Evolutionary conservation across 2,797 vertebrate genomes (phyloP), one percentile per base, ranked within the genome.

Genomic region (Iguana delicatissima): DNA sequence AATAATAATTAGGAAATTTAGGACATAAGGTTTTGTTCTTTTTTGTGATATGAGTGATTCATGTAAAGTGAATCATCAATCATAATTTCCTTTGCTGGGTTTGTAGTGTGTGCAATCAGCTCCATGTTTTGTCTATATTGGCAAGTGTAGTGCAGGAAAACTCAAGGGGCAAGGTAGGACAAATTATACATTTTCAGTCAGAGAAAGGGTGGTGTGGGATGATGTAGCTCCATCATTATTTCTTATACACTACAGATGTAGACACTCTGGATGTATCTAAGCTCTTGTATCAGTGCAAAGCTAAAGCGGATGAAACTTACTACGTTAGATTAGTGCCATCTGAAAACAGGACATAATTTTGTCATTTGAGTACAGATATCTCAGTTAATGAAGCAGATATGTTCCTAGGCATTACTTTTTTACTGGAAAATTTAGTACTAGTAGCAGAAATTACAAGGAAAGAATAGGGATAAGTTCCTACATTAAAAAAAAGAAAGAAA

Each of bases 11-110:
- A 57, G 18, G 8, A 55, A 81, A 74, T 76, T 62, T 64, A 50
- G 29, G 67, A 81, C 52, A 24, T 80, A 20, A 72, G 32, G 14
- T 72, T 46, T 9, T 85, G 12, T 42, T 80, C 22, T 73, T 32
- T 73, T 80, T 89, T 86, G 32, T 74, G 69, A 76, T 55, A 90
- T 64, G 20, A 59, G 77, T 35, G 22, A 76, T 74, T 90, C 84
- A 82, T 52, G 62, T 73, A 6, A 57, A 83, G 55, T 12, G 55
- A 90, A n/a, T 86, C 77, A 81, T 73, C 79, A 73, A 50, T n/a
- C 18, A 20, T 73, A 42, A 90, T 86, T 90, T 86, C 55, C 62
- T 86, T 38, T 52, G 26, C n/a, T 82, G 52, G 29, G 16, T 76
- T 74, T 90, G 69, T 22, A 82, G 67, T 8, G 12, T 73, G 16